Base-by-base conservation (phyloP, 2,888 invertebrate species). In the Keiferia lycopersicella region DNA sequence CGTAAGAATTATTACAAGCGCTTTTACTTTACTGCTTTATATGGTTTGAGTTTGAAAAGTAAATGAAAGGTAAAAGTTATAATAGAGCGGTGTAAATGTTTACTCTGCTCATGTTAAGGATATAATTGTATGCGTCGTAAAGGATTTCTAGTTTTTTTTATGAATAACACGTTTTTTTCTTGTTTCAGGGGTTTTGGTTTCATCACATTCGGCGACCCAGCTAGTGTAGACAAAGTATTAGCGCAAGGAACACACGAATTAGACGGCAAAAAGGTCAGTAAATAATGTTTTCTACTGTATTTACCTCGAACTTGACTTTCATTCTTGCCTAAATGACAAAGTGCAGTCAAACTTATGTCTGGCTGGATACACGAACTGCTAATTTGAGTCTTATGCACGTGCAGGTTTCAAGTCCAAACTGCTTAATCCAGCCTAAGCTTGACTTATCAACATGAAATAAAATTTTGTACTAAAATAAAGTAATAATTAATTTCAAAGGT, bases 151-250 rank as follows among this genome's bases (percentile, higher is more conserved):
- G 20, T 18, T 50, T 20, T 50, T 18, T 50, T 4, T 4, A 26
- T 18, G 45, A 20, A 2, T 50, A 0, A 50, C 4, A 50, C 12
- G 1, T 16, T 51, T 53, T 14, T 14, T 56, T 66, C 71, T 89
- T 87, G 81, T 91, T 91, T 10, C 96, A 98, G 98, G 94, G 99
- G 99, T 86, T 99, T 99, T 92, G 99, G 99, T 86, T 99, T 99
- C 94, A 98, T 99, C 93, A 99, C 99, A 92, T 99, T 99, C 93
- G 96, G 97, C 92, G 99, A 99, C 93, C 96, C 99, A 85, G 94
- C 96, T 93, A 97, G 98, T 93, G 98, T 99, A 94, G 99, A 99
- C 94, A 98, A 99, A 95, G 99, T 99, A 91, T 95, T 99, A 94
- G 96, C 97, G 89, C 97, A 98, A 94, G 96, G 97, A 92, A 97